Evolutionary conservation across 2,113 vertebrate species (phyloP), one percentile per base, ranked within the genome.

Genomic region (Lagenorhynchus albirostris): DNA sequence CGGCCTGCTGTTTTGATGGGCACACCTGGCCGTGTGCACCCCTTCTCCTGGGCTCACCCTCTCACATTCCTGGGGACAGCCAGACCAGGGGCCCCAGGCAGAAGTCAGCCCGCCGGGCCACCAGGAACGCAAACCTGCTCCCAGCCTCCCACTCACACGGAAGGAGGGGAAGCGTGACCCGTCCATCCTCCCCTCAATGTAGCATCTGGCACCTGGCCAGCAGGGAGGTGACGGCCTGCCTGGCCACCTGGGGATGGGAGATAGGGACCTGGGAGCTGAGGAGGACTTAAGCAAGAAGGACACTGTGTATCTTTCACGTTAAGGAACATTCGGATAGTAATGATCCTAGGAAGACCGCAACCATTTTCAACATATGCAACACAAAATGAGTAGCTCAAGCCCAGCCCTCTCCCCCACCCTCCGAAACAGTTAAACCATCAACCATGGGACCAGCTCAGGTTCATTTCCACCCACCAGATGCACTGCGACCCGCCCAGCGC

Each of bases 101-200:
- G 85, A 23, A 44, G 68, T n/a, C 44, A n/a, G 18, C 7, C 50
- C 58, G 20, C 41, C 0, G 15, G 3, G 73, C 47, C 38, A 3
- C 47, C 76, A 41, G 91, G 26, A 92, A 65, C 17, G 44, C 60
- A 74, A 23, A 33, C 12, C 3, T 17, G 88, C 53, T 1, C 9
- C 71, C 58, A 8, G 58, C 41, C 79, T 74, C 77, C 70, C 25
- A 15, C 53, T 53, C 63, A 11, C 50, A 12, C 67, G 44, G 67
- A 74, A 83, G 41, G 55, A 67, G 62, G 68, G 10, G 3, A 15
- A 0, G n/a, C 2, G 1, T 47, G 44, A n/a, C n/a, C 5, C 12
- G 60, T 5, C 14, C 31, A 17, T 7, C 25, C 65, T 10, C 2
- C 58, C 47, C 20, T 2, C 0, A 83, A 38, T 0, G 3, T 2